These are phyloP conservation scores for Chymomyza caudatula DNA, from an alignment of 2,888 invertebrate genomes.

Conservation along the genomic window DNA sequence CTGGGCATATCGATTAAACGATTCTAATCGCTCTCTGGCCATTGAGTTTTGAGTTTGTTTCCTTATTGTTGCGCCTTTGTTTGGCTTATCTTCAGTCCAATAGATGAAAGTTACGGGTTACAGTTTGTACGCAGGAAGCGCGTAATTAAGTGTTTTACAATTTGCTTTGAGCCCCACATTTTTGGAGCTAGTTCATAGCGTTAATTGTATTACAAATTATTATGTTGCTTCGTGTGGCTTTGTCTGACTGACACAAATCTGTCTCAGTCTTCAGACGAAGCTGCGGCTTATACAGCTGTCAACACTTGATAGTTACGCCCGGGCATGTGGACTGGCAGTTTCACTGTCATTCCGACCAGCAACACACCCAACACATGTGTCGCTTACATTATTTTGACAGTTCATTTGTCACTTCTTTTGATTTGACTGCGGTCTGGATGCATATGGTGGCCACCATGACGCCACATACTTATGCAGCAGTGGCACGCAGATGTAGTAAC, in stretches of 20 bases:
- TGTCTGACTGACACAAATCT: slow-evolving; percentile 43
- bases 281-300: slow-evolving; percentile 62
- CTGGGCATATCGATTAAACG: slow-evolving; percentile 59
- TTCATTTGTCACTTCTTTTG: slow-evolving; percentile 65
- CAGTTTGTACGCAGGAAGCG: slow-evolving; percentile 46
- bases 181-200: background rate
- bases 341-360: slow-evolving; percentile 4
- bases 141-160: slow-evolving; percentile 61
- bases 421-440: slow-evolving; percentile 46
- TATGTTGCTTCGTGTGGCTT: slow-evolving; percentile 24
- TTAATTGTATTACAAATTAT: slow-evolving; percentile 42
- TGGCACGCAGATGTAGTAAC: slow-evolving; percentile 36
- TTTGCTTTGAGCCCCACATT: slow-evolving; percentile 23
- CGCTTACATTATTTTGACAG: slow-evolving; percentile 66
- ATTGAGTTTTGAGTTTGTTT: slow-evolving; percentile 3
- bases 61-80: background rate
- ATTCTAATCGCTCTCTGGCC: slow-evolving; percentile 50
- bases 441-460: slow-evolving; percentile 45
- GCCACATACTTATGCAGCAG: slow-evolving; percentile 1
- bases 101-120: background rate
- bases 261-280: slow-evolving; percentile 17
- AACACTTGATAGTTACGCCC: slow-evolving; percentile 43
- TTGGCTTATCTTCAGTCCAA: slow-evolving; percentile 20
- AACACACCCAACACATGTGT: slow-evolving; percentile 46
- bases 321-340: background rate